A percentile compares a stretch with the other conserved stretches of the same genome.
Conservation (phyloP, 2,797 vertebrate species). For the Xenopus petersii region DNA sequence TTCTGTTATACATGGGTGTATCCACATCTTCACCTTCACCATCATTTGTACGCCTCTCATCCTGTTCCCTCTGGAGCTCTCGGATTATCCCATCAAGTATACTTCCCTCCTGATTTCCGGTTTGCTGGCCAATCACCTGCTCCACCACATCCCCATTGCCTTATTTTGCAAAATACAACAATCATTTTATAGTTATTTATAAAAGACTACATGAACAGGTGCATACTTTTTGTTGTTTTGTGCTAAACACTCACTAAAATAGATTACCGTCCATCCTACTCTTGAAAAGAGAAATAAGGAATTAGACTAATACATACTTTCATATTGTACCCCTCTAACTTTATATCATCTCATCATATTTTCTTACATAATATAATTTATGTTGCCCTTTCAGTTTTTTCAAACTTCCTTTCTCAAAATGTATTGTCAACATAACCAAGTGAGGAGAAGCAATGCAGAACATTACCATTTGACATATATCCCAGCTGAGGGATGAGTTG, state of each 20-base stretch:
- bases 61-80: conserved; percentile 87
- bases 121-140: conserved; percentile 95
- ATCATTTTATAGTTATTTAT: no score
- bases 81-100: conserved; percentile 89
- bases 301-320: no score
- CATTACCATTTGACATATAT: conserved; percentile 89
- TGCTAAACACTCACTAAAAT: no score
- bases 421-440: neutral
- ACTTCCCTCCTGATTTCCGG: conserved; percentile 78
- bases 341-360: no score
- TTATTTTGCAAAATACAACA: conserved; percentile 47
- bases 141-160: conserved; percentile 94
- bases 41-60: conserved; percentile 63
- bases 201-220: no score
- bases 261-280: no score
- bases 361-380: no score
- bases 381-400: no score
- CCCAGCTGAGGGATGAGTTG: conserved; percentile 94
- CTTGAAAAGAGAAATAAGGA: no score
- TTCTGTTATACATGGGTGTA: conserved; percentile 58
- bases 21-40: conserved; percentile 59
- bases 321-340: no score
- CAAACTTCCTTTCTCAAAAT: no score
- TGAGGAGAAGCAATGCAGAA: neutral
- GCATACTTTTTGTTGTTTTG: no score